Evolutionary conservation across 2,113 vertebrate genomes (phyloP).

Genomic region (Thryonomys swinderianus): DNA sequence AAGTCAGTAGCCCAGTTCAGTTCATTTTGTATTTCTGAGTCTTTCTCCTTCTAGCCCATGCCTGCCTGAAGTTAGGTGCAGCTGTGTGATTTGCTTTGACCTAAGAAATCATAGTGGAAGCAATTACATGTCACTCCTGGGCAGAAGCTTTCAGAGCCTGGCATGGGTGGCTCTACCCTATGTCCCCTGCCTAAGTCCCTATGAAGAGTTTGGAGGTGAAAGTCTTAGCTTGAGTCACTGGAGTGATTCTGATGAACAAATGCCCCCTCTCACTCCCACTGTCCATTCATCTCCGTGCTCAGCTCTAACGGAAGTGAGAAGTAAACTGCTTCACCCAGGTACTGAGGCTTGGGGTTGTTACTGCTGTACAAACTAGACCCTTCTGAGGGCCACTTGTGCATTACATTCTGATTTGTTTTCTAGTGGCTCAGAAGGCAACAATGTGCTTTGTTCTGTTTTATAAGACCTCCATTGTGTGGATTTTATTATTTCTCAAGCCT

Average conservation of each 20-base stretch:
- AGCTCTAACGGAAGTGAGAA: neutral
- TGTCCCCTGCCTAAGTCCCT: too few species aligned
- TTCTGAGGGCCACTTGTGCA: neutral
- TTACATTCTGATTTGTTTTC: neutral
- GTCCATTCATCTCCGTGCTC: neutral
- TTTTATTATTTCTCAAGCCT: constrained; percentile 2
- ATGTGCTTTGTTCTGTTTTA: neutral
- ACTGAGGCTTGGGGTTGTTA: neutral
- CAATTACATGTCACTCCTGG: too few species aligned
- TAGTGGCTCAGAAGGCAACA: neutral
- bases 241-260: neutral
- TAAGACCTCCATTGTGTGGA: neutral
- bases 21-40: neutral
- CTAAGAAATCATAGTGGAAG: neutral
- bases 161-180: too few species aligned
- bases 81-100: neutral
- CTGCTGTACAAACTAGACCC: neutral
- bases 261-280: neutral
- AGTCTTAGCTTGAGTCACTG: neutral
- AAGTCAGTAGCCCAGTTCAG: neutral
- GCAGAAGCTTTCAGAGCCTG: too few species aligned
- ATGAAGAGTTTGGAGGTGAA: neutral
- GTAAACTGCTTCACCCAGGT: neutral
- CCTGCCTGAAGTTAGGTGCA: neutral
- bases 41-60: neutral